Conservation (phyloP, 2,113 vertebrate genomes). For the Suncus etruscus region DNA sequence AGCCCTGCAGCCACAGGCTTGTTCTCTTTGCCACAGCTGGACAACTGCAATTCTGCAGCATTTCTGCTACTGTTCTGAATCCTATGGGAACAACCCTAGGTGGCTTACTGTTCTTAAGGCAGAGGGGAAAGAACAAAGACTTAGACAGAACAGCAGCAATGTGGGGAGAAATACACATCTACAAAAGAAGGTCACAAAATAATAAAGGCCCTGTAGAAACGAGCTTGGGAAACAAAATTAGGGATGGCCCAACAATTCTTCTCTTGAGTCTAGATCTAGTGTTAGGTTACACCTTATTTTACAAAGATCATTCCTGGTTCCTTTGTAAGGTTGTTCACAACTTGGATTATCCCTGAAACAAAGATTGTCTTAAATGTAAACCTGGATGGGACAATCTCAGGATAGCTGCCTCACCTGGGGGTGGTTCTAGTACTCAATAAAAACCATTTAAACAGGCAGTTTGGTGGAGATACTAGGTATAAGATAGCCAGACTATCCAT, state of each 20-base stretch:
- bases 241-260: neutral
- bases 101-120: neutral
- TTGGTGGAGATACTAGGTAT: no score
- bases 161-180: neutral
- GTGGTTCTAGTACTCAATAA: no score
- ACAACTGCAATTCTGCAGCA: accelerated
- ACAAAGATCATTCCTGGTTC: no score
- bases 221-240: neutral
- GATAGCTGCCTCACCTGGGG: no score
- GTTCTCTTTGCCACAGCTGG: accelerated
- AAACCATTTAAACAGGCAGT: no score
- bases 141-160: no score
- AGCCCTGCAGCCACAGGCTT: accelerated
- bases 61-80: neutral
- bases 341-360: no score
- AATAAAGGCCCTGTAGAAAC: neutral
- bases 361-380: no score
- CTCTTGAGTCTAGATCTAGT: neutral
- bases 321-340: no score
- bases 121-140: neutral
- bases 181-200: neutral
- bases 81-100: neutral
- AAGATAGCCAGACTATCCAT: no score
- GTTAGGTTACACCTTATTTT: no score
- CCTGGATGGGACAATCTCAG: no score